Conservation (phyloP, 1,140 invertebrate genomes). For the Acromyrmex echinatior region DNA sequence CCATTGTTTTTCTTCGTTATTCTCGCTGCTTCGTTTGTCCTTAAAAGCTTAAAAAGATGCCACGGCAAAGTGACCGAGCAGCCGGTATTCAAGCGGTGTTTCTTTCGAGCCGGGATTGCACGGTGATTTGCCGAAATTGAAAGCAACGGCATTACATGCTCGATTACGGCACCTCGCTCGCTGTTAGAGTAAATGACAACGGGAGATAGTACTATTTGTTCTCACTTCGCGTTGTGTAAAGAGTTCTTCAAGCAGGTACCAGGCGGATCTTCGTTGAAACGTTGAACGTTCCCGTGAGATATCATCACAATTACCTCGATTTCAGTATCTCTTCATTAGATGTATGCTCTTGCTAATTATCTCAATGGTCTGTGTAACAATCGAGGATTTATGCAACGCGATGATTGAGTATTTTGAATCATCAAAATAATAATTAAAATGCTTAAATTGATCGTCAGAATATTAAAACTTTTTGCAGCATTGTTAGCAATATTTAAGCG, state of each 20-base stretch:
- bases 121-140: conserved; percentile 55
- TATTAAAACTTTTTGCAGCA: no score
- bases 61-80: not conserved
- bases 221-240: conserved; percentile 20
- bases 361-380: conserved; percentile 5
- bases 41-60: conserved; percentile 7
- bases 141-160: conserved; percentile 57
- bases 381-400: not conserved
- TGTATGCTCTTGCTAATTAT: not conserved
- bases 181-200: conserved; percentile 37
- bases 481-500: no score
- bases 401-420: not conserved
- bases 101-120: conserved; percentile 29
- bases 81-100: conserved; percentile 1
- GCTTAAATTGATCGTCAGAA: no score
- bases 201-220: conserved; percentile 41
- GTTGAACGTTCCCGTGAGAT: conserved; percentile 24
- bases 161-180: conserved; percentile 48
- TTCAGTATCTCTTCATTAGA: conserved; percentile 2
- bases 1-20: not conserved
- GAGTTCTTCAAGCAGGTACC: not conserved
- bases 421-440: no score
- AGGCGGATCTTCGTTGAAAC: not conserved
- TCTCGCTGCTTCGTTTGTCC: conserved; percentile 1
- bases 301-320: conserved; percentile 4